Conservation (phyloP, 2,888 invertebrate species). For the Agrenia bidenticulata region DNA sequence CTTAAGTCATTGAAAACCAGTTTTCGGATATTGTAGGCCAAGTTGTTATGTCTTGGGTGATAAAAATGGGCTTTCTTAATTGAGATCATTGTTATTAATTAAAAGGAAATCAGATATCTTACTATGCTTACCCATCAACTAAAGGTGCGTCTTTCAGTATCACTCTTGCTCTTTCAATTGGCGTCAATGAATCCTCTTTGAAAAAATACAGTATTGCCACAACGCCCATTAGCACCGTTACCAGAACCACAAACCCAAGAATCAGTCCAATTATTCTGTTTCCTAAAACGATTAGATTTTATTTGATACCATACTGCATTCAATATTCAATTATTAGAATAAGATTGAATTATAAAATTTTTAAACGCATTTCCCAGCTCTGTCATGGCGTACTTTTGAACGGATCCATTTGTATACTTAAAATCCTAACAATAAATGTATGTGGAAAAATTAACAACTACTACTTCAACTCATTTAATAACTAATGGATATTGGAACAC, state of each 20-base stretch:
- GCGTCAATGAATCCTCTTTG: slow-evolving; percentile 34
- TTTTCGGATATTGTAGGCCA: slow-evolving; percentile 54
- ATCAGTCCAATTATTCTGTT: slow-evolving; percentile 23
- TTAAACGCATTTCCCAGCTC: no score
- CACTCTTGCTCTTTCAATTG: slow-evolving; percentile 43
- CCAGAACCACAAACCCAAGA: slow-evolving; percentile 9
- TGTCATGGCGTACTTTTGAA: no score
- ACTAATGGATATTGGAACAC: no score
- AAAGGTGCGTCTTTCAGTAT: slow-evolving; percentile 47
- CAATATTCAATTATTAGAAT: no score
- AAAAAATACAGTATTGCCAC: slow-evolving; percentile 23
- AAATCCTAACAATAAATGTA: no score
- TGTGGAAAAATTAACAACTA: no score
- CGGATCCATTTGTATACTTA: no score
- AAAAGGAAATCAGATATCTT: not conserved
- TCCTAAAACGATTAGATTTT: slow-evolving; percentile 13
- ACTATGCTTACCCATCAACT: slow-evolving; percentile 51
- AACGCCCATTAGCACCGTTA: slow-evolving; percentile 26
- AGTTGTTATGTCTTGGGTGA: slow-evolving; percentile 55
- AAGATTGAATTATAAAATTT: no score
- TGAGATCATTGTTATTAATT: no score
- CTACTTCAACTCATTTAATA: no score
- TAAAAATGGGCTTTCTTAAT: not conserved
- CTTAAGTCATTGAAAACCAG: slow-evolving; percentile 54
- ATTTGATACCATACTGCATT: no score